Conservation (phyloP, 2,113 vertebrate genomes). For the Pseudorhombus dupliciocellatus region DNA sequence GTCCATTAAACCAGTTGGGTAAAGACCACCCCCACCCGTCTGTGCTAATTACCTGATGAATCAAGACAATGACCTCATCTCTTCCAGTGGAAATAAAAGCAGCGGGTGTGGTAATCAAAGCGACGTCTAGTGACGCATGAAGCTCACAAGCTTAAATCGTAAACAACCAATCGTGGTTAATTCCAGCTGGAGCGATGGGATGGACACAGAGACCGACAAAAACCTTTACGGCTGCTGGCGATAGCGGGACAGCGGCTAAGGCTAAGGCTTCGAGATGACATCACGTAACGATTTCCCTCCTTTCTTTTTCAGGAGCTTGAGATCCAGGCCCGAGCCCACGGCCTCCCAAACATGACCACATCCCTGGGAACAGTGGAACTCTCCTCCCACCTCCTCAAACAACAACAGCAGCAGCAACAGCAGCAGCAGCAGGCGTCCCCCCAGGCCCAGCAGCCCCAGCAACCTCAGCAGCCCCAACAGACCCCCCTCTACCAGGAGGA, state of each 20-base stretch:
- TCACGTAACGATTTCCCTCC: background rate
- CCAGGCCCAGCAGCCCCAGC: conserved; percentile 75
- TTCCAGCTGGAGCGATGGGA: background rate
- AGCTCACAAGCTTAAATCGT: background rate
- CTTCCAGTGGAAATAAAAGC: background rate
- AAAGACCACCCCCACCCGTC: background rate
- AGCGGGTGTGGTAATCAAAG: conserved; percentile 1
- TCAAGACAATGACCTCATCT: conserved; percentile 11
- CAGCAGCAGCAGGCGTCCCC: conserved; percentile 81
- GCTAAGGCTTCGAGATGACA: no score
- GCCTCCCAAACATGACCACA: conserved; percentile 85
- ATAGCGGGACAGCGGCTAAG: conserved; percentile 9
- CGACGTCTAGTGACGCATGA: background rate
- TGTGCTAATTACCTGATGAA: conserved; percentile 38
- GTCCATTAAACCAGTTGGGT: no score
- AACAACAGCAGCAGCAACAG: conserved; percentile 81
- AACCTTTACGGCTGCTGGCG: background rate
- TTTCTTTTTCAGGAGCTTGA: conserved; percentile 89
- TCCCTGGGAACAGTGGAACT: conserved; percentile 82
- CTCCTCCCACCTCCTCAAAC: conserved; percentile 86
- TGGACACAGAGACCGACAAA: conserved; percentile 12
- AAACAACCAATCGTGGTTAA: background rate
- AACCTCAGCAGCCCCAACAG: conserved; percentile 74
- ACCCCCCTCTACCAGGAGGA: conserved; percentile 88
- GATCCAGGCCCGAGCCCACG: conserved; percentile 93